A percentile compares a stretch with the other conserved stretches of the same genome.
phyloP scores from a whole-genome alignment of 92 coral and sea anemone genomes.

The Hydrozoanthus gracilis region DNA sequence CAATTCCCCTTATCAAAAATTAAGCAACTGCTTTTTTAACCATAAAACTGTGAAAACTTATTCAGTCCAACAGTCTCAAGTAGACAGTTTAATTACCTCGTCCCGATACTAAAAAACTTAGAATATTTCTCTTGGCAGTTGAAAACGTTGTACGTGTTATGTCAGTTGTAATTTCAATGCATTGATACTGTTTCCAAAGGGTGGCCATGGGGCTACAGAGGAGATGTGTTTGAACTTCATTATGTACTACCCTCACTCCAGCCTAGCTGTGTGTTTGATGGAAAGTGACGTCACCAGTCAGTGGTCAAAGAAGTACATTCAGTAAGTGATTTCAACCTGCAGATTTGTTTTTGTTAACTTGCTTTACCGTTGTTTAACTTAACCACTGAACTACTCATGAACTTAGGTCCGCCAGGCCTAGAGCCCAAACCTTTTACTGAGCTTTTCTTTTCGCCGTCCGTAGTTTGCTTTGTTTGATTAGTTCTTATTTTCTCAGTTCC shows the following conservation, averaged over 20 bases:
- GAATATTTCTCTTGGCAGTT: too few species aligned
- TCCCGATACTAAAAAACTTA: too few species aligned
- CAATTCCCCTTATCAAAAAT: too few species aligned
- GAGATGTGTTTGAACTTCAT: slow-evolving; percentile 62
- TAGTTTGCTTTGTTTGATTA: not conserved
- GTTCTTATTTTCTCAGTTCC: too few species aligned
- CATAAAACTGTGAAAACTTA: too few species aligned
- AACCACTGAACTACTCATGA: too few species aligned
- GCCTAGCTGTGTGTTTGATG: slow-evolving; percentile 41
- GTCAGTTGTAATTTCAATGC: too few species aligned
- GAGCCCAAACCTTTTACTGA: not conserved
- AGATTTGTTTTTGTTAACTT: not conserved
- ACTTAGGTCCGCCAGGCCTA: not conserved
- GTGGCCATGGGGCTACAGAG: slow-evolving; percentile 40
- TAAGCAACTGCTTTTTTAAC: too few species aligned
- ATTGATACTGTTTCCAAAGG: slow-evolving; percentile 25
- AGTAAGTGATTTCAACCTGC: not conserved
- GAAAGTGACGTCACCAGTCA: slow-evolving; percentile 11
- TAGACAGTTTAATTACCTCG: too few species aligned
- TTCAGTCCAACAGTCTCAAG: too few species aligned
- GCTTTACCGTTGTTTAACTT: not conserved
- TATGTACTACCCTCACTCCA: slow-evolving; percentile 55
- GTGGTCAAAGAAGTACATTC: not conserved
- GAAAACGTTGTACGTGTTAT: too few species aligned
- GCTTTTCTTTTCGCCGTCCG: not conserved